Base-by-base conservation (phyloP, 2,113 vertebrate species). In the Rhynchopsitta pachyrhyncha region DNA sequence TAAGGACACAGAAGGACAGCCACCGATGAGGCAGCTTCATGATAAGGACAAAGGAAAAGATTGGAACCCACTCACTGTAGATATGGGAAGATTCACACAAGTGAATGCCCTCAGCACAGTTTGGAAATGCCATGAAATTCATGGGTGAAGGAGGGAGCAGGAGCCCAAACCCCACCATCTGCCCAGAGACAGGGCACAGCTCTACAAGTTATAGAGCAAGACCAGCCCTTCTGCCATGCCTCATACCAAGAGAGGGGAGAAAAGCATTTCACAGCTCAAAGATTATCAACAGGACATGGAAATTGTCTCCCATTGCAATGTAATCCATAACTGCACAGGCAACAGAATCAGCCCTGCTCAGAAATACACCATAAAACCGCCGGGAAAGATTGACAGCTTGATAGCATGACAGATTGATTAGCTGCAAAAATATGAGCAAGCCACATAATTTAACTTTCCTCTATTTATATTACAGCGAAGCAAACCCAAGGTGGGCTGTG, bases 381-480 rank as follows among this genome's bases (percentile, higher is more conserved):
- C 39, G 0, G 29, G 25, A 47, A 53, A 74, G 76, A 86, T 4
- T 39, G 86, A 74, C 88, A 75, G 92, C 87, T 55, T 37, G 14
- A 55, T 23, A 79, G 89, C 69, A 35, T 4, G 1, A 41, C 92
- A 90, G 94, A 88, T 70, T 74, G 79, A 93, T 94, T 46, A 88
- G 88, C 95, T 88, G 85, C 55, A 94, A 83, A 86, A 90, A 90
- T 41, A 90, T 10, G 76, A 90, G 88, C 88, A 70, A 95, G 80
- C 37, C 86, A 77, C 90, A 31, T 16, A 80, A 90, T 86, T 88
- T 47, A 74, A 46, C 83, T 91, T 27, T 13, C 86, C 85, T 90
- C 68, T 88, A 63, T 90, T 94, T 93, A 71, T 86, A 59, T 52
- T 71, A 25, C 64, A 78, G 88, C 29, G 5, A 53, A 90, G 93